Evolutionary conservation across 2,888 invertebrate genomes (phyloP), one percentile per base, ranked within the genome.

Genomic region (Microctonus hyperodae): DNA sequence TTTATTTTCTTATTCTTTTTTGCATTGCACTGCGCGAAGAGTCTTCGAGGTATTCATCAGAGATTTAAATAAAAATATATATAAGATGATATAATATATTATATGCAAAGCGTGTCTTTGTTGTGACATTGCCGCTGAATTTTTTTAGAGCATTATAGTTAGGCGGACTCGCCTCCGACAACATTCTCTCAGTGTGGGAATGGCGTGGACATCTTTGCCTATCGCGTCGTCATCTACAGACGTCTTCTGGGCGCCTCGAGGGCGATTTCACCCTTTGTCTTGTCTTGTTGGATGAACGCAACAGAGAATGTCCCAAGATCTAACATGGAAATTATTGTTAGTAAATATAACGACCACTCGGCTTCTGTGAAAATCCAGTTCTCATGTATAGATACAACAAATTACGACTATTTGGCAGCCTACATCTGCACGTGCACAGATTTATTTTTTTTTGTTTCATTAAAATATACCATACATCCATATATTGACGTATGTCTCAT

Each of bases 1-100:
- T 79, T 80, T 79, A 78, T 75, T 75, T 79, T 74, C 74, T 74
- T 71, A 74, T 65, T 65, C 28, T 20, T 31, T 6, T 68, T 5
- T n/a, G 3, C 11, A 35, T 25, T 35, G 53, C 37, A 44, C n/a
- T 44, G n/a, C n/a, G n/a, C 6, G n/a, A 50, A n/a, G 25, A 48
- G 11, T 16, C 25, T 20, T 60, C 23, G 16, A 20, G 60, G 31
- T n/a, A 48, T 50, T 48, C 60, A 28, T 31, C 3, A 9, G 11
- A 31, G 20, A 48, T 50, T n/a, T n/a, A 20, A 7, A 44, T 44
- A 16, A 44, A 44, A 44, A 44, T 7, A 51, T n/a, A 25, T 23
- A 25, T 51, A 28, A 25, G 51, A 28, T 13, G 23, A 51, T n/a
- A 25, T 44, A 44, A 44, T 44, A n/a, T 16, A 44, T 44, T 44